Evolutionary conservation across 2,888 invertebrate genomes (phyloP).

Genomic region (Chaitophorus viminalis): DNA sequence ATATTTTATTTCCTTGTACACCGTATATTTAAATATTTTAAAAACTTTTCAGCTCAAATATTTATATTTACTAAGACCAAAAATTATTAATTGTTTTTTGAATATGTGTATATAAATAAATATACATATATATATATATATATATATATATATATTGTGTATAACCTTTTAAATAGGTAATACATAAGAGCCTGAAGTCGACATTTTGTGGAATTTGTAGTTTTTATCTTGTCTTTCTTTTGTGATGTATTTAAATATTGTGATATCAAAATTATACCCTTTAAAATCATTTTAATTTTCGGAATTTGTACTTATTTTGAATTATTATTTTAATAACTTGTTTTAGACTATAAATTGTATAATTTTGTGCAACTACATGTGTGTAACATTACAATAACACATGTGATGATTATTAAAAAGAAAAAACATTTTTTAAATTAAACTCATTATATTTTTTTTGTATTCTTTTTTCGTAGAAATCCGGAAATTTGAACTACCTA

Average conservation of each 20-base stretch:
- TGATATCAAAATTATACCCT: conserved; percentile 39
- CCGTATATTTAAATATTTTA: not conserved
- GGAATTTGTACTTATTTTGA: conserved; percentile 45
- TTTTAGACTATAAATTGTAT: conserved; percentile 16
- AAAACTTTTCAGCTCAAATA: conserved; percentile 44
- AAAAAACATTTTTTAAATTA: not conserved
- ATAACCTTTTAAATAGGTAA: not conserved
- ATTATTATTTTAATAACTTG: conserved; percentile 21
- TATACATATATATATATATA: no score
- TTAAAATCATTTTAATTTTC: conserved; percentile 19
- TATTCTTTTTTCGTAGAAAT: not conserved
- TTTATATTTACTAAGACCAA: not conserved
- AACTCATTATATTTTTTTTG: not conserved
- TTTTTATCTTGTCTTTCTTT: conserved; percentile 24
- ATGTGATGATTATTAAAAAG: not conserved
- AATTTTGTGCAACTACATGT: not conserved
- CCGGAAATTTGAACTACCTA: not conserved
- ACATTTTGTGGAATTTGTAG: conserved; percentile 23
- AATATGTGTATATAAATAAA: no score
- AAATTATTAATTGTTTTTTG: not conserved
- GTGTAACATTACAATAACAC: not conserved
- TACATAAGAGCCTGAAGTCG: not conserved
- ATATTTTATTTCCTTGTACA: not conserved
- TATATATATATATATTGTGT: not conserved
- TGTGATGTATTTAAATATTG: conserved; percentile 56